A percentile compares a stretch with the other conserved stretches of the same genome.
Conservation (phyloP, 2,797 vertebrate genomes). For the Sarcoramphus papa region DNA sequence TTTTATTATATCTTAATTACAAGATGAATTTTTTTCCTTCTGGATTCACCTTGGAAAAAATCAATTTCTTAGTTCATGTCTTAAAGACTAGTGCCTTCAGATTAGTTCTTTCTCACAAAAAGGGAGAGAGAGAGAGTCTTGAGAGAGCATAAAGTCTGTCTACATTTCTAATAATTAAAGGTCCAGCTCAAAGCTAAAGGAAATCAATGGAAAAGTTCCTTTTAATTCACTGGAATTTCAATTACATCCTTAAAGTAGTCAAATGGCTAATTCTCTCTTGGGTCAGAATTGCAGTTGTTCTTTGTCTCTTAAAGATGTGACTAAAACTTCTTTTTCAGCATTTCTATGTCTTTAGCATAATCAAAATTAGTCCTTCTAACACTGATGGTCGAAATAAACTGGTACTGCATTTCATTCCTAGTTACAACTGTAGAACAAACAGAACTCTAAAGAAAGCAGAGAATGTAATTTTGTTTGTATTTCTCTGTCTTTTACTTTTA, state of each 20-base stretch:
- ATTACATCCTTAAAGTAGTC: not conserved
- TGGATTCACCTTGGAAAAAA: not conserved
- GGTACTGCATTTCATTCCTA: not conserved
- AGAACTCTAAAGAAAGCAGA: not conserved
- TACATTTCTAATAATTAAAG: not conserved
- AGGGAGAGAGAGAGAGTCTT: not conserved
- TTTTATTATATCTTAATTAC: not conserved
- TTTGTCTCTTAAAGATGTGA: not conserved
- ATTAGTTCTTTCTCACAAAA: not conserved
- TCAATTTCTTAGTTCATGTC: not conserved
- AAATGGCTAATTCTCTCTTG: not conserved
- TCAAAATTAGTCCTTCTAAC: not conserved
- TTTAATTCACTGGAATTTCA: conserved; percentile 9
- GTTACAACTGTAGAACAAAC: not conserved
- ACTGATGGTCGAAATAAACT: not conserved
- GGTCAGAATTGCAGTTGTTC: not conserved
- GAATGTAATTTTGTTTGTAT: not conserved
- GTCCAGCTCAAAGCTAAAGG: not conserved
- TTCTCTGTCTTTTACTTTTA: not conserved
- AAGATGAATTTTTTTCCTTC: not conserved
- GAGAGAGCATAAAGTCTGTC: not conserved
- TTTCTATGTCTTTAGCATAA: not conserved
- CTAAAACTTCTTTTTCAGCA: not conserved
- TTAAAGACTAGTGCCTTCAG: not conserved
- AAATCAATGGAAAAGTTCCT: not conserved